phyloP scores from a whole-genome alignment of 1,140 invertebrate species.

The Drosophila guanche region DNA sequence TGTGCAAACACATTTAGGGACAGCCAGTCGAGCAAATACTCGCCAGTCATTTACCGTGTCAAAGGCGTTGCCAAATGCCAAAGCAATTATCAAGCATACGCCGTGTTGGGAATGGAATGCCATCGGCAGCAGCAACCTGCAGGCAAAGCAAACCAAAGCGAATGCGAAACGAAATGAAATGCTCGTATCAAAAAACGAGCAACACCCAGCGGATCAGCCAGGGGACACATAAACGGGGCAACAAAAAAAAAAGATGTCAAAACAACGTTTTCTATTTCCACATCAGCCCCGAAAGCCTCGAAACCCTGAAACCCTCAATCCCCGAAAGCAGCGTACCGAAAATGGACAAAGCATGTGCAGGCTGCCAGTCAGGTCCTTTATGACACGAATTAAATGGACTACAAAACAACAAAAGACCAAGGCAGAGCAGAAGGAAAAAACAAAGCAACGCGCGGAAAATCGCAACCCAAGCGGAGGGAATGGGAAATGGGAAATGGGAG shows the following conservation, averaged over 20 bases:
- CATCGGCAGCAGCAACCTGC: background rate
- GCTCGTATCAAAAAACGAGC: conserved; percentile 28
- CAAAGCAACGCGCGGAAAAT: conserved; percentile 49
- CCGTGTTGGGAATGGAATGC: conserved; percentile 43
- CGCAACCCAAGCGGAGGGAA: conserved; percentile 40
- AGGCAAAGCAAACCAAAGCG: conserved; percentile 15
- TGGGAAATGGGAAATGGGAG: background rate
- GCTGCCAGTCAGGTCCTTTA: conserved; percentile 50
- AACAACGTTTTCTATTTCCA: conserved; percentile 62
- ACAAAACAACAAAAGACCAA: conserved; percentile 64
- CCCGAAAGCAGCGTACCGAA: background rate
- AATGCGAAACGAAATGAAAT: conserved; percentile 16
- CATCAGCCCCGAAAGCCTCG: no score
- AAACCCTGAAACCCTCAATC: no score
- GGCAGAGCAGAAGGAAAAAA: conserved; percentile 26
- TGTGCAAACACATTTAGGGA: conserved; percentile 68
- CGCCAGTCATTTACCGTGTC: conserved; percentile 71
- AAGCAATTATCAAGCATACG: conserved; percentile 72
- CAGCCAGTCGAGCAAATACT: conserved; percentile 61
- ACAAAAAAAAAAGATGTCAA: conserved; percentile 71
- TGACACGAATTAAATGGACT: conserved; percentile 78
- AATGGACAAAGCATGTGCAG: conserved; percentile 76
- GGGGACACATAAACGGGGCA: conserved; percentile 38
- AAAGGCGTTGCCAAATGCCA: conserved; percentile 61
- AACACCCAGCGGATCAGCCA: conserved; percentile 41